Percentiles rank a stretch among this genome's conserved stretches.
phyloP scores from a whole-genome alignment of 2,797 vertebrate genomes.

The Megaceryle alcyon region DNA sequence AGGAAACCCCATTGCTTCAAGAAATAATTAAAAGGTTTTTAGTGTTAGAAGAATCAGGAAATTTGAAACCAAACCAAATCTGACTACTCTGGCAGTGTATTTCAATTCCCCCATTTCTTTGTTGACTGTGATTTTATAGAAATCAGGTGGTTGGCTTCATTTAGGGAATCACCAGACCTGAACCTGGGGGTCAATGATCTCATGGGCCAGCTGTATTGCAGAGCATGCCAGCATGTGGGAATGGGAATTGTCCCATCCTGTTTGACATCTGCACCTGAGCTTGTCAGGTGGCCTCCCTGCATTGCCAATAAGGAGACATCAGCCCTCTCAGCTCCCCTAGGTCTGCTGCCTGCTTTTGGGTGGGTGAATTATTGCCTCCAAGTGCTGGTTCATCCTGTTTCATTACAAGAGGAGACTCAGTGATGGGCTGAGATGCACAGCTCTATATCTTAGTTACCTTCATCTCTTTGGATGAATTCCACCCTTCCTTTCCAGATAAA shows the following conservation, averaged over 20 bases:
- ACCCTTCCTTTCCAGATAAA: neutral
- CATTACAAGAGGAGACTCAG: neutral
- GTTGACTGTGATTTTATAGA: neutral
- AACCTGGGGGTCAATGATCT: neutral
- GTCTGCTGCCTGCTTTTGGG: neutral
- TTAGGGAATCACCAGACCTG: neutral
- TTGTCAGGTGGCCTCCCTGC: neutral
- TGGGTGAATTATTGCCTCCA: neutral
- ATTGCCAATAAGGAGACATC: accelerated
- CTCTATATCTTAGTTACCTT: neutral
- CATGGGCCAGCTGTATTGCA: neutral
- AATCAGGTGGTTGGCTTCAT: neutral
- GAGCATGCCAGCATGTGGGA: neutral
- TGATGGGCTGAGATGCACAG: neutral
- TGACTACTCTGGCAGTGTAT: neutral
- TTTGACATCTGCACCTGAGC: neutral
- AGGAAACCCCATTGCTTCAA: neutral
- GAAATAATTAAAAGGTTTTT: neutral
- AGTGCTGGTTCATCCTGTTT: neutral
- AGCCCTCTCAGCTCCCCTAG: neutral
- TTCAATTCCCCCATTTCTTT: neutral
- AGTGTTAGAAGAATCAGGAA: neutral
- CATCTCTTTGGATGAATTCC: neutral
- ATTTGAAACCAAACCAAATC: neutral
- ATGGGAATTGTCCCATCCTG: neutral